Evolutionary conservation across 2,113 vertebrate genomes (phyloP).

Genomic region (Irena cyanogastra): DNA sequence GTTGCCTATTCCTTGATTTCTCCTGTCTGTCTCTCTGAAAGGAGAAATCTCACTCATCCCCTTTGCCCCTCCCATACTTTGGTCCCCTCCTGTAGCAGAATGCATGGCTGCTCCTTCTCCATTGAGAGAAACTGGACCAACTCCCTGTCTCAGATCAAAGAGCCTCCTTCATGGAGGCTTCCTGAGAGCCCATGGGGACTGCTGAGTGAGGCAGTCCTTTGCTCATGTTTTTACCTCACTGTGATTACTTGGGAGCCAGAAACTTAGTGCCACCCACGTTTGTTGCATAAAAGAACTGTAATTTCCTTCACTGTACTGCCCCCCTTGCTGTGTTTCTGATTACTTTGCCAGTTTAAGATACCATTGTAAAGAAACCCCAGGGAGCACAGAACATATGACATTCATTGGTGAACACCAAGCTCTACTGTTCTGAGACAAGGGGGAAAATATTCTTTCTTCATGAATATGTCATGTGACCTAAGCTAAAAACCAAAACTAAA

Average conservation of each 20-base stretch:
- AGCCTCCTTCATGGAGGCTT: not conserved
- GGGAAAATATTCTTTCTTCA: not conserved
- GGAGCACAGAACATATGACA: not conserved
- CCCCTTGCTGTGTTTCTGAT: slow-evolving; percentile 49
- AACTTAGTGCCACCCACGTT: not conserved
- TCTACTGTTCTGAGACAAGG: not conserved
- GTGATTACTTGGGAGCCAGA: not conserved
- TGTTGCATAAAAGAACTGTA: not conserved
- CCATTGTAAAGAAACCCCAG: slow-evolving; percentile 1
- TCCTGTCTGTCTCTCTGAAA: not conserved
- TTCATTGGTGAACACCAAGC: not conserved
- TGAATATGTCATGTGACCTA: not conserved
- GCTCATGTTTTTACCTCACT: not conserved
- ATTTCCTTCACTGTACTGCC: not conserved
- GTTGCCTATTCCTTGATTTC: not conserved
- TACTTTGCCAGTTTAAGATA: slow-evolving; percentile 49
- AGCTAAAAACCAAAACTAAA: slow-evolving; percentile 12
- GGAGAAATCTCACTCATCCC: not conserved
- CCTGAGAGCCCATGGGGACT: not conserved
- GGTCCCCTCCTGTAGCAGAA: not conserved
- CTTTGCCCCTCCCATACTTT: not conserved
- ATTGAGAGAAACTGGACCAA: not conserved
- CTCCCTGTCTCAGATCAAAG: not conserved
- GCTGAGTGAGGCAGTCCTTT: not conserved
- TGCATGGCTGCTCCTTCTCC: accelerated